Conservation (phyloP, 2,113 vertebrate species). For the Telmatochromis sp. region DNA sequence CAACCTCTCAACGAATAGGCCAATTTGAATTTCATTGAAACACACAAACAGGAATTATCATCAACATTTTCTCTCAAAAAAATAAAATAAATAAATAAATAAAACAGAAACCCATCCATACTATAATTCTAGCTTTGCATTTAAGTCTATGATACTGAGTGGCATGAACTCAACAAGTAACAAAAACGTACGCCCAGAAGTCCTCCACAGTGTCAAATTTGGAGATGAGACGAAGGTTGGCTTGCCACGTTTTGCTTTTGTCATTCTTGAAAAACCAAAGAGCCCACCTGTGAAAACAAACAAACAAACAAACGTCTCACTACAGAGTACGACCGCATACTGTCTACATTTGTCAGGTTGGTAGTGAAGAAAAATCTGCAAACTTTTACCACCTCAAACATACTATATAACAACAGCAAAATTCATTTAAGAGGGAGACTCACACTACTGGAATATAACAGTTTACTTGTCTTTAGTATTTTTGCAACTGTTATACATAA, state of each 20-base stretch:
- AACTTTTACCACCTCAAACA: not conserved
- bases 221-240: constrained; percentile 95
- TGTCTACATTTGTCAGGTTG: not conserved
- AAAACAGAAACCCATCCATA: accelerated
- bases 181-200: constrained; percentile 94
- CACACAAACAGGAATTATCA: not conserved
- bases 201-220: constrained; percentile 98
- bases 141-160: not conserved
- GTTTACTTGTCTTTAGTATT: accelerated
- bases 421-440: not conserved
- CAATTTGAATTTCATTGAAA: not conserved
- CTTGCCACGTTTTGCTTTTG: constrained; percentile 99
- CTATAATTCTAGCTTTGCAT: not conserved
- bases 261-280: constrained; percentile 99
- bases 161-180: not conserved
- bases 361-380: not conserved
- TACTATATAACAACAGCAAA: accelerated
- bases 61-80: not conserved
- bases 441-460: not conserved
- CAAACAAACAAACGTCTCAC: accelerated
- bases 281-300: constrained; percentile 82
- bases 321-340: accelerated
- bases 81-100: accelerated
- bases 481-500: not conserved
- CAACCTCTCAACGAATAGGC: not conserved